phyloP scores from a whole-genome alignment of 2,113 vertebrate species.

The Psittacara wagleri region DNA sequence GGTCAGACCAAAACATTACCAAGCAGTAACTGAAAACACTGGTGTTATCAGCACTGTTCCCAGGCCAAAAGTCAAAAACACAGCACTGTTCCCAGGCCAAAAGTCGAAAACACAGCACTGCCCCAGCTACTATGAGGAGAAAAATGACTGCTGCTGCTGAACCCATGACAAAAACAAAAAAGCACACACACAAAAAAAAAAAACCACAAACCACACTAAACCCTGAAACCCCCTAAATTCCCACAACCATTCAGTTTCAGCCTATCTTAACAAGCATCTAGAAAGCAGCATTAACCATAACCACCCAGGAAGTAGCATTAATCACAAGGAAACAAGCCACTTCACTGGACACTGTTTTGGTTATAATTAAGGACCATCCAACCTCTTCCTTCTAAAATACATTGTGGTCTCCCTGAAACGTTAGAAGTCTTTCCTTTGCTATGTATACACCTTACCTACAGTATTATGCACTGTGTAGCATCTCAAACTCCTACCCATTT shows the following conservation, averaged over 20 bases:
- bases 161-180: too few species aligned
- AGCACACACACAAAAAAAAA: too few species aligned
- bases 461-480: neutral
- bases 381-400: neutral
- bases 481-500: neutral
- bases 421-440: neutral
- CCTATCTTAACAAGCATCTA: neutral
- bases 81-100: too few species aligned
- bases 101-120: too few species aligned
- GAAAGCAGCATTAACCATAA: neutral
- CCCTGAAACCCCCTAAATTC: neutral
- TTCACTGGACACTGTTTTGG: neutral
- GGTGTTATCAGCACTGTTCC: too few species aligned
- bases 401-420: neutral
- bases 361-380: neutral
- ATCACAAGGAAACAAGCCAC: neutral
- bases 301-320: neutral
- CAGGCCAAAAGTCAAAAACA: too few species aligned
- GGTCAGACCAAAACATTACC: too few species aligned
- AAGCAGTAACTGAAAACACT: too few species aligned
- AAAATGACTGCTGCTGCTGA: too few species aligned
- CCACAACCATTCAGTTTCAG: neutral
- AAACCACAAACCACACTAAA: neutral
- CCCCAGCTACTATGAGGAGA: too few species aligned
- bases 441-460: too few species aligned